Base-by-base conservation (phyloP, 2,113 vertebrate genomes). In the Martes martes region DNA sequence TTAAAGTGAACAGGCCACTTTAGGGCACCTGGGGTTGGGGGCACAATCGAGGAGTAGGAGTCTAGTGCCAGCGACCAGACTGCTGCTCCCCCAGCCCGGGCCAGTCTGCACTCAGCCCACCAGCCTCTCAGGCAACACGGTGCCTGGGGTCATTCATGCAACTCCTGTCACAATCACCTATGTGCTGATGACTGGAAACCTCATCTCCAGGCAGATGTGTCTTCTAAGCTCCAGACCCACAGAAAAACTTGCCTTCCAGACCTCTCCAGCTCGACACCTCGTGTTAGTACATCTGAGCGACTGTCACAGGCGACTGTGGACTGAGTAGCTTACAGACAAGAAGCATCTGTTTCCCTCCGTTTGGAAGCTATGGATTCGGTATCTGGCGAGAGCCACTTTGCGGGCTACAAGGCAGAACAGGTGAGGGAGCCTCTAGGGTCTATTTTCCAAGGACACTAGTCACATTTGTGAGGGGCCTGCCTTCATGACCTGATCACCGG, bases 91-190 rank as follows among this genome's bases (percentile, higher is more conserved):
- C 36, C 15, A 42, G 10, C 39, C 42, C 3, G 10, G 21, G 7
- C 4, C 21, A 8, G 6, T n/a, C 61, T 50, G 28, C 84, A 6
- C 31, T 9, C 11, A 5, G 63, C 13, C 21, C 11, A 18, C 28
- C 63, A 7, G 26, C 26, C 0, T 10, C 50, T 42, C 7, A 9
- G 36, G 50, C 26, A 31, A 9, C 3, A 2, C 7, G 7, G 3
- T 1, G 0, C 50, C 10, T 14, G 6, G 33, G 28, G 36, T 0
- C 52, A 55, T 42, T 31, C 47, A 42, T 19, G 21, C 11, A 24
- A 18, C 24, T 14, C 47, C 63, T 24, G n/a, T 18, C 16, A 11
- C 50, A 3, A 8, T 71, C 79, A 24, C 23, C 50, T 42, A 2
- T 6, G 6, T 26, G 28, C n/a, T 33, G 11, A 42, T 24, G 89